Base-by-base conservation (phyloP, 2,113 vertebrate genomes). In the Pleuronectes platessa region DNA sequence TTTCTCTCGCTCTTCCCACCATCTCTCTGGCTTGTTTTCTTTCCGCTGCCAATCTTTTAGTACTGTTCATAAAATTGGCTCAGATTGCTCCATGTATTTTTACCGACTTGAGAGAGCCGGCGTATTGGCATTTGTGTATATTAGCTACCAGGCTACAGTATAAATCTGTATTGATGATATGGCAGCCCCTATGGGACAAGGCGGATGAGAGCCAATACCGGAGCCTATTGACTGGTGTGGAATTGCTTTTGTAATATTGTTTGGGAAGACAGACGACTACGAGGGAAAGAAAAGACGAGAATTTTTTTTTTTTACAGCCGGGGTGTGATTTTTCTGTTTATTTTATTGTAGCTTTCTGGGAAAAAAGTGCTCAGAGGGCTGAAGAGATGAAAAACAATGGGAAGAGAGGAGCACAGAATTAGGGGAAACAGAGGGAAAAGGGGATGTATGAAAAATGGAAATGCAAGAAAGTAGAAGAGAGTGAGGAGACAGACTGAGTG, bases 81-180 rank as follows among this genome's bases (percentile, higher is more conserved):
- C 81, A 91, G 90, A 92, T 93, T 91, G 90, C 80, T 90, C 80
- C 87, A 86, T 92, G 90, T 88, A 88, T 90, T 91, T 92, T 90
- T 82, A 88, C 81, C 66, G 54, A 69, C 85, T 61, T 56, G 61
- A 88, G 80, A 81, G 61, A 71, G 85, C 59, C 54, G 47, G 78
- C 17, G 61, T 93, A 92, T 93, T 93, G 93, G 91, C 88, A 89
- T 93, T 92, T 93, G 87, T 91, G 90, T 94, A 93, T 93, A 93
- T 94, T 90, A 90, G 91, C 87, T 93, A 83, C 75, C 67, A 78
- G 82, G 89, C 91, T 88, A 84, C 75, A 80, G 90, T 90, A 92
- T 93, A 94, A 94, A 95, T 94, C 92, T 93, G 92, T 94, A 94
- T 93, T 92, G 94, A 94, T 94, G 92, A 92, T 91, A 81, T 82